Percentiles rank a stretch among this genome's conserved stretches.
Conservation (phyloP, 1,140 invertebrate species). For the Drosophila pandora region DNA sequence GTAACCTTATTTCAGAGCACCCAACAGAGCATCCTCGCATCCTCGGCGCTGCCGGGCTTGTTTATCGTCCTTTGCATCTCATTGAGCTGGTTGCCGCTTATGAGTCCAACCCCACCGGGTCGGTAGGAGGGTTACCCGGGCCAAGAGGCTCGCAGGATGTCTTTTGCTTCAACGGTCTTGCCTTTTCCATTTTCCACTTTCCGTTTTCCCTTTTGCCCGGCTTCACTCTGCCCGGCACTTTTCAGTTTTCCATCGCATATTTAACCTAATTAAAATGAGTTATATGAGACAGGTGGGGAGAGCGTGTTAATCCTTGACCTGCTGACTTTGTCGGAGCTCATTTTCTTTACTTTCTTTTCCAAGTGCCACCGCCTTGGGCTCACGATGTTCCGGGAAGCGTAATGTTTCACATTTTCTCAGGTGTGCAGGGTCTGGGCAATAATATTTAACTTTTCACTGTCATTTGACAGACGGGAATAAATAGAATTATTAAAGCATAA, state of each 20-base stretch:
- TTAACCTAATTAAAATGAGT: constrained; percentile 80
- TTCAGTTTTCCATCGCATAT: constrained; percentile 71
- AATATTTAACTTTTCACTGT: too few relatives aligned
- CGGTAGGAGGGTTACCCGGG: not conserved
- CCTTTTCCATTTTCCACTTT: constrained; percentile 18
- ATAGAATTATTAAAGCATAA: not conserved
- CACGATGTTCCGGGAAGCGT: constrained; percentile 25
- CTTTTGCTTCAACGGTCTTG: constrained; percentile 20
- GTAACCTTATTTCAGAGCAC: constrained; percentile 61
- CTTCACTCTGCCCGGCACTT: constrained; percentile 39
- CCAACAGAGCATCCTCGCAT: constrained; percentile 33
- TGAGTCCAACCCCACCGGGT: constrained; percentile 19
- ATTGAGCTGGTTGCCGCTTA: constrained; percentile 65
- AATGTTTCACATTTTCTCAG: constrained; percentile 6
- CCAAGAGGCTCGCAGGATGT: constrained; percentile 4
- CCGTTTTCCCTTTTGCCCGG: constrained; percentile 1
- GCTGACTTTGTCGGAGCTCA: constrained; percentile 35
- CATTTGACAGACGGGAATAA: not conserved
- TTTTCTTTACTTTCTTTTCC: constrained; percentile 18
- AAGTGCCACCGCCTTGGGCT: constrained; percentile 23
- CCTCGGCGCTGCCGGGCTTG: constrained; percentile 61
- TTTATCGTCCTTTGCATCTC: constrained; percentile 81
- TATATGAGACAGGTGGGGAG: constrained; percentile 54
- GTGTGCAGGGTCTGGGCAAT: too few relatives aligned
- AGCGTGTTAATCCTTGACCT: constrained; percentile 61